phyloP scores from a whole-genome alignment of 2,797 vertebrate genomes.

The Bradypus variegatus region DNA sequence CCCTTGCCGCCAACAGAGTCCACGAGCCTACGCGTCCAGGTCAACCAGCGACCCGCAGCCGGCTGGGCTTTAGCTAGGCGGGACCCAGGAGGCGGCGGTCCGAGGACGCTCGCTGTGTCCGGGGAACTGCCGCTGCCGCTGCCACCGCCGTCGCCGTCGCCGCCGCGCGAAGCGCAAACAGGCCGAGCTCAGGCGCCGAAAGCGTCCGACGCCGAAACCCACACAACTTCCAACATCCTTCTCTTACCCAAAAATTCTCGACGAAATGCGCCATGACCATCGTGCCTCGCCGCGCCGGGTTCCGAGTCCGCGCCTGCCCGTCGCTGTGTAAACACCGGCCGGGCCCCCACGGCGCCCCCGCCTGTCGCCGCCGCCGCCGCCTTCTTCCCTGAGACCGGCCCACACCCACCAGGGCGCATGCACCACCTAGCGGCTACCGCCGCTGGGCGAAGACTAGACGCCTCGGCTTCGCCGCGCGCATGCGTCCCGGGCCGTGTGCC shows the following conservation, averaged over 20 bases:
- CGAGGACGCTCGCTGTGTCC: neutral
- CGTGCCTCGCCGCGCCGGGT: constrained; percentile 64
- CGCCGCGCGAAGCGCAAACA: constrained; percentile 27
- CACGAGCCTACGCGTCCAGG: neutral
- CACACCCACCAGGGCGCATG: constrained; percentile 59
- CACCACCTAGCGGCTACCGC: constrained; percentile 50
- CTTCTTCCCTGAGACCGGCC: constrained; percentile 44
- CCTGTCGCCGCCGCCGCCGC: constrained; percentile 43
- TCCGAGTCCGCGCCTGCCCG: constrained; percentile 68
- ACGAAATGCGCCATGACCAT: constrained; percentile 94
- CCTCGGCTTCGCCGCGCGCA: neutral
- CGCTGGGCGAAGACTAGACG: neutral
- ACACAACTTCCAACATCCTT: constrained; percentile 32
- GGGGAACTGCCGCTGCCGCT: neutral
- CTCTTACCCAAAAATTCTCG: constrained; percentile 92
- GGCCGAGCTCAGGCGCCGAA: constrained; percentile 33
- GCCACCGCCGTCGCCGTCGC: neutral
- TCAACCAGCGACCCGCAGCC: neutral
- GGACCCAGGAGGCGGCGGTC: constrained; percentile 5
- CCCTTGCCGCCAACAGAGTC: neutral
- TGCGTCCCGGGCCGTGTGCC: neutral
- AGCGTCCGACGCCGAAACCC: neutral
- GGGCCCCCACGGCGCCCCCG: constrained; percentile 72
- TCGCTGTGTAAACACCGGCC: constrained; percentile 78
- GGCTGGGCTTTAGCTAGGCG: neutral